These are phyloP conservation scores for Sinocyclocheilus grahami DNA, from an alignment of 2,113 vertebrate genomes.

Conservation along the genomic window DNA sequence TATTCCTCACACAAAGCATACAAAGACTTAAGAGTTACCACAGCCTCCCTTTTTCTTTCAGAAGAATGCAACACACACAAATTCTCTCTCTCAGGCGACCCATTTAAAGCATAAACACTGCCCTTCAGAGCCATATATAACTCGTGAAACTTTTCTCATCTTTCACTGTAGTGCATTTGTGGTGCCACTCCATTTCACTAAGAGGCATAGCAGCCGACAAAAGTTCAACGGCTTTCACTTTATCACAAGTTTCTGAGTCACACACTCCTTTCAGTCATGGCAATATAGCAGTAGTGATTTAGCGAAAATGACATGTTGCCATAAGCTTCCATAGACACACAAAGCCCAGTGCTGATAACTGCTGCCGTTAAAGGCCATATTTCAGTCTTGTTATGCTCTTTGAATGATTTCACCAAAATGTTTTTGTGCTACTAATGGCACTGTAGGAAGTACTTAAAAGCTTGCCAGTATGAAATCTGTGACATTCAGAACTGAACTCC, in stretches of 20 bases:
- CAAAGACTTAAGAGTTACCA: background rate
- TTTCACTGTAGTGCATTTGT: constrained; percentile 28
- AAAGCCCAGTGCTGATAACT: too few species aligned
- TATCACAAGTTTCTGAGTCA: constrained; percentile 41
- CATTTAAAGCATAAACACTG: constrained; percentile 20
- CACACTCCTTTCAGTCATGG: background rate
- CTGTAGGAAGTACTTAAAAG: too few species aligned
- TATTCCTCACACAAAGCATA: too few species aligned
- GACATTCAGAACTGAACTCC: too few species aligned
- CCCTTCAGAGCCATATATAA: constrained; percentile 16
- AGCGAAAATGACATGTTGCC: too few species aligned
- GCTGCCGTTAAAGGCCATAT: too few species aligned
- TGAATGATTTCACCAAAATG: too few species aligned
- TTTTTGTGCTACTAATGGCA: too few species aligned
- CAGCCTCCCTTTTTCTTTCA: background rate
- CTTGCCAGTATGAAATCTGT: too few species aligned
- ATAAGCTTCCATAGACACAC: too few species aligned
- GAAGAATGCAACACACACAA: background rate
- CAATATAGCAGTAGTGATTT: too few species aligned
- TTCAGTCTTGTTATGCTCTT: too few species aligned
- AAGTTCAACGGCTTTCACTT: constrained; percentile 35
- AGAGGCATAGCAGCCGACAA: constrained; percentile 5
- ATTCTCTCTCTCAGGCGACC: constrained; percentile 22
- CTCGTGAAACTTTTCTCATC: constrained; percentile 23
- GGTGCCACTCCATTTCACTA: constrained; percentile 25